Percentiles rank a stretch among this genome's conserved stretches.
phyloP scores from a whole-genome alignment of 1,140 invertebrate species.

The Chironomus tepperi region DNA sequence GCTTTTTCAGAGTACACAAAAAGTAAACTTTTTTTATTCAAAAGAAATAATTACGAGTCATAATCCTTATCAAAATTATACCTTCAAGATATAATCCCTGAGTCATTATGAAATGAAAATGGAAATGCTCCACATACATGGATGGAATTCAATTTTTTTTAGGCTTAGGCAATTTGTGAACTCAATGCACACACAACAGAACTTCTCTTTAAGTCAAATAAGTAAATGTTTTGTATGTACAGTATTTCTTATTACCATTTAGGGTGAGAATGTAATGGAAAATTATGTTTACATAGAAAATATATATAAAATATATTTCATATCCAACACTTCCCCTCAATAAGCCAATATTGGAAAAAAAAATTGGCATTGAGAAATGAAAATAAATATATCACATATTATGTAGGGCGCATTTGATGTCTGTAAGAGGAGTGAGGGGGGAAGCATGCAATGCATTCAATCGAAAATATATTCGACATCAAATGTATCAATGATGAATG shows the following conservation, averaged over 20 bases:
- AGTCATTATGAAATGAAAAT: too few relatives aligned
- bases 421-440: not conserved
- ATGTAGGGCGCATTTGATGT: not conserved
- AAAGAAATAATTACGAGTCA: not conserved
- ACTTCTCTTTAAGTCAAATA: not conserved
- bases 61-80: not conserved
- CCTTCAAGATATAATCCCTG: too few relatives aligned
- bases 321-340: too few relatives aligned
- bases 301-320: not conserved
- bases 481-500: not conserved
- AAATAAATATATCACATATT: not conserved
- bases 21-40: not conserved
- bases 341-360: not conserved
- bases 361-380: not conserved
- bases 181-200: too few relatives aligned
- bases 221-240: not conserved
- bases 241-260: not conserved
- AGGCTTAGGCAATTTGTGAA: too few relatives aligned
- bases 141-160: too few relatives aligned
- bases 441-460: not conserved
- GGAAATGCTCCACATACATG: too few relatives aligned
- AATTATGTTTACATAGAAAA: constrained; percentile 10
- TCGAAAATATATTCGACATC: not conserved
- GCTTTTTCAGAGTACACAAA: not conserved
- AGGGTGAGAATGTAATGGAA: not conserved